Conservation (phyloP, 1,140 invertebrate species). For the Hirudo medicinalis region DNA sequence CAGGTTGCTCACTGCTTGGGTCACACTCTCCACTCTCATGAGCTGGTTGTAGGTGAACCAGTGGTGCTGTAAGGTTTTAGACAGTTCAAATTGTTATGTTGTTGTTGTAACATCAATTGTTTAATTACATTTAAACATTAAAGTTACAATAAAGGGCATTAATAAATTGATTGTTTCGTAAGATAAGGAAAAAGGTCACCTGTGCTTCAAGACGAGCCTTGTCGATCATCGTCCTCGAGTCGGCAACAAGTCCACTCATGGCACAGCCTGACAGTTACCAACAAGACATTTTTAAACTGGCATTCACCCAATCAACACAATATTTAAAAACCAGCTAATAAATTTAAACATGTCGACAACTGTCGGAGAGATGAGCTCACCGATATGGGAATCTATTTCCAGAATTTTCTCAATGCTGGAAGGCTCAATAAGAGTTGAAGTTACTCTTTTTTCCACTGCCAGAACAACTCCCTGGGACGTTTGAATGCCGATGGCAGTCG, state of each 20-base stretch:
- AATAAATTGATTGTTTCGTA: neutral
- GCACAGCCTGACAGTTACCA: conserved; percentile 57
- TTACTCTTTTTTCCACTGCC: conserved; percentile 94
- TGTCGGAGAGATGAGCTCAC: conserved; percentile 33
- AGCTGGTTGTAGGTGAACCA: conserved; percentile 94
- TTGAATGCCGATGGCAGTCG: conserved; percentile 94
- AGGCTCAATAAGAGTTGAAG: conserved; percentile 87
- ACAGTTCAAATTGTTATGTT: conserved; percentile 2
- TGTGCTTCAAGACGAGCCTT: conserved; percentile 81
- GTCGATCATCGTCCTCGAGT: conserved; percentile 86
- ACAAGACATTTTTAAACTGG: no score
- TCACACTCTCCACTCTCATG: conserved; percentile 91
- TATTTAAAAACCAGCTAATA: no score
- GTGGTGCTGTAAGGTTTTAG: conserved; percentile 59
- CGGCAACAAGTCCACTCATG: conserved; percentile 93
- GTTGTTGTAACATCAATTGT: neutral
- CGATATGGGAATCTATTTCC: conserved; percentile 87
- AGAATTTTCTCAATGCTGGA: conserved; percentile 92
- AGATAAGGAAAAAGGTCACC: conserved; percentile 27
- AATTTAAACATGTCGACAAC: neutral
- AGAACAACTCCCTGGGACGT: conserved; percentile 85
- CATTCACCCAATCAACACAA: no score
- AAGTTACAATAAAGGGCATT: no score
- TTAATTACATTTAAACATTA: neutral
- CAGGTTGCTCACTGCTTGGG: conserved; percentile 92